Evolutionary conservation across 92 coral and sea anemone species (phyloP).

Genomic region (Parazoanthus darwini): DNA sequence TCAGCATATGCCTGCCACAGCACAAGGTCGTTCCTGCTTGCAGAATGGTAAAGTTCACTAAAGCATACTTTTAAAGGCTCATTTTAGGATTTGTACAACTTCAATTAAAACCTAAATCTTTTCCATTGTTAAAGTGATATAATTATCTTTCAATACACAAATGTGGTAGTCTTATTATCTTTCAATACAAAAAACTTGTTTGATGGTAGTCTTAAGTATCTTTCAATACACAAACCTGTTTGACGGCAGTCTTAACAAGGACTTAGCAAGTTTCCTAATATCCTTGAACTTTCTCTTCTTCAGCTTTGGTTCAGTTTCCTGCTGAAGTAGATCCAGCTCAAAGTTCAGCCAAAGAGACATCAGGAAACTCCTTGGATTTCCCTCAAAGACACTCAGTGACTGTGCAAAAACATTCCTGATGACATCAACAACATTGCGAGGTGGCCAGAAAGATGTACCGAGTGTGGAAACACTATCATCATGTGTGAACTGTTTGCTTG

Average conservation of each 20-base stretch:
- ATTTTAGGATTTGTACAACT: neutral
- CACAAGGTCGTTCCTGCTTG: constrained; percentile 70
- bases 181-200: constrained; percentile 57
- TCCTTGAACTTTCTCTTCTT: constrained; percentile 71
- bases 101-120: neutral
- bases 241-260: constrained; percentile 73
- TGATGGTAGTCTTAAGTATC: constrained; percentile 54
- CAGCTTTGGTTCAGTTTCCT: constrained; percentile 51
- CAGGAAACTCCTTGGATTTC: constrained; percentile 56
- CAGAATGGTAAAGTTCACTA: too few species aligned
- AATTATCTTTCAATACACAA: neutral
- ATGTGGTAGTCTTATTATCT: constrained; percentile 67
- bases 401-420: constrained; percentile 81
- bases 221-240: constrained; percentile 60
- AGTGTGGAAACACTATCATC: neutral
- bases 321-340: constrained; percentile 63
- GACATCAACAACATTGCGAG: constrained; percentile 52
- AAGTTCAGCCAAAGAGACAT: constrained; percentile 75
- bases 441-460: constrained; percentile 33
- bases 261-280: constrained; percentile 84
- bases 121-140: neutral
- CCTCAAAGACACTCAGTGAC: constrained; percentile 69
- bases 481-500: neutral
- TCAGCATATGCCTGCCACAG: constrained; percentile 88
- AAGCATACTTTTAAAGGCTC: neutral